Base-by-base conservation (phyloP, 2,113 vertebrate species). In the Crotophaga sulcirostris region DNA sequence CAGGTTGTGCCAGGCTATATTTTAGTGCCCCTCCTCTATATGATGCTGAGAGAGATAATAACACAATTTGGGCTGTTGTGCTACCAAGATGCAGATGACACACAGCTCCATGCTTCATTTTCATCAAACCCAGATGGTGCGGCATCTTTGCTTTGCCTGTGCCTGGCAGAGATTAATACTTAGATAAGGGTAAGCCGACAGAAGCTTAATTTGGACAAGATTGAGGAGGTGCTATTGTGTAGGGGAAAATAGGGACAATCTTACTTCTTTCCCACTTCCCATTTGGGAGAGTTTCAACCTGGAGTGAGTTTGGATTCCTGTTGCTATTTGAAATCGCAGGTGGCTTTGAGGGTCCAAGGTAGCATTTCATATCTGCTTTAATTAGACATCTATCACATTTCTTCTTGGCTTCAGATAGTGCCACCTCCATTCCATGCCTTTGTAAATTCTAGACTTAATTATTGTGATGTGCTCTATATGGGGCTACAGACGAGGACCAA, bases 141-240 rank as follows among this genome's bases (percentile, higher is more conserved):
- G 0, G 95, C 93, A 97, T 96, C 90, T 96, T 95, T 97, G 95
- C 94, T 94, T 94, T 93, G 84, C 94, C 86, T 91, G 95, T 2
- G 93, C 84, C 93, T 96, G 95, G 94, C 95, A 94, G 85, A 97
- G 94, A 97, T 96, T 92, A 97, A 96, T 96, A 97, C 87, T 91
- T 80, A 92, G 94, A 95, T 96, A 92, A 94, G 89, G 79, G 83
- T 90, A 96, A 90, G 94, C 93, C 36, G 38, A 94, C 92, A 94
- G 96, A 96, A 94, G 84, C 94, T 96, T 94, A 76, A 94, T 96
- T 97, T 94, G 94, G 90, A 88, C 94, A 96, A 94, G 96, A 92
- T 63, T 60, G 90, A 96, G 94, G 73, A 85, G 81, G 67, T 92
- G 60, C 82, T 89, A 82, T 52, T 90, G 58, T 90, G 54, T 44